These are phyloP conservation scores for Synanthedon tipuliformis DNA, from an alignment of 2,888 invertebrate species.

Conservation along the genomic window DNA sequence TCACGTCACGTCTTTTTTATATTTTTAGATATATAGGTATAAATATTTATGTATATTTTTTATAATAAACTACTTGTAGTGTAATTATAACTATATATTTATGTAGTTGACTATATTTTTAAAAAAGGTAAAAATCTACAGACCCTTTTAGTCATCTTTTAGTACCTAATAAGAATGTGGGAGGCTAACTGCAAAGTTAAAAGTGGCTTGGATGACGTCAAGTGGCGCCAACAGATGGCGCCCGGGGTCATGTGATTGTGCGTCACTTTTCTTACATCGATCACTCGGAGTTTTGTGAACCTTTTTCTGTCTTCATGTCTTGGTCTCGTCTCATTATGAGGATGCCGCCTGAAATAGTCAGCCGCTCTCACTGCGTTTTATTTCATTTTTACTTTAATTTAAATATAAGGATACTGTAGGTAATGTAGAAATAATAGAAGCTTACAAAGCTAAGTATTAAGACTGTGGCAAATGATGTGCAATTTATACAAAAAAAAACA, in stretches of 20 bases:
- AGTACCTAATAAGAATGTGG: neutral
- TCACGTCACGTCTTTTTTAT: no score
- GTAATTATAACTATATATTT: neutral
- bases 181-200: neutral
- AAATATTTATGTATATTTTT: neutral
- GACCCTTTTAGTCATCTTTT: no score
- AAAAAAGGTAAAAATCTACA: neutral
- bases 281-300: slow-evolving; percentile 20
- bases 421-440: no score
- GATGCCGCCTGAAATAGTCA: neutral
- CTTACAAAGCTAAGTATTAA: no score
- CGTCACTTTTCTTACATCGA: slow-evolving; percentile 28
- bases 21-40: neutral
- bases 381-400: no score
- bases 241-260: slow-evolving; percentile 18
- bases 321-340: neutral
- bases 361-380: neutral
- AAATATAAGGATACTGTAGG: no score
- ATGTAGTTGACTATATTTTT: neutral
- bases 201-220: slow-evolving; percentile 19
- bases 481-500: no score
- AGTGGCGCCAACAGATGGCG: slow-evolving; percentile 38
- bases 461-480: no score
- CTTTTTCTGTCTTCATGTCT: slow-evolving; percentile 24
- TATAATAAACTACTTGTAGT: no score